These are phyloP conservation scores for Drosophila paramelanica DNA, from an alignment of 2,888 invertebrate genomes.

Conservation along the genomic window DNA sequence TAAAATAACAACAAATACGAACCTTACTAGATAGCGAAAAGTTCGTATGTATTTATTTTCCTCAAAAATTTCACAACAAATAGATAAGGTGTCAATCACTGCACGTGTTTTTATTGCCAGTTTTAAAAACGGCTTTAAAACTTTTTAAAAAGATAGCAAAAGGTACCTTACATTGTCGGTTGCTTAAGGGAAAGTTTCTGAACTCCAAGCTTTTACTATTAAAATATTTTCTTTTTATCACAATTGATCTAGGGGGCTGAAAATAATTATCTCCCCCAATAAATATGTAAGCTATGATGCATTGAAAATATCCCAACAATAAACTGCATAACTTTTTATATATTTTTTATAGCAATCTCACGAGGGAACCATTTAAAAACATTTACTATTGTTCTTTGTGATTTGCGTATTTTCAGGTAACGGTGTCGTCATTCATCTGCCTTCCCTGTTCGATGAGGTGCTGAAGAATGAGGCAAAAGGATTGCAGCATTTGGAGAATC, in stretches of 20 bases:
- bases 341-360: not conserved
- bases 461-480: conserved; percentile 96
- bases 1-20: not conserved
- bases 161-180: not conserved
- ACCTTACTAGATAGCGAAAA: conserved; percentile 7
- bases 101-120: conserved; percentile 41
- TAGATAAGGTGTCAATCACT: conserved; percentile 8
- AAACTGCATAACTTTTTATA: not conserved
- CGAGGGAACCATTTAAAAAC: not conserved
- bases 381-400: not conserved
- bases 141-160: conserved; percentile 2
- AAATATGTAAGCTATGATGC: not conserved
- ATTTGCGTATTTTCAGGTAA: conserved; percentile 89
- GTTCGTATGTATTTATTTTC: not conserved
- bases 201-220: not conserved
- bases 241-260: not conserved
- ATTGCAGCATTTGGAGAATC: conserved; percentile 91
- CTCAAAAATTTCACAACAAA: not conserved
- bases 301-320: not conserved
- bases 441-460: conserved; percentile 97
- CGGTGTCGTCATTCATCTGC: conserved; percentile 98
- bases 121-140: conserved; percentile 2
- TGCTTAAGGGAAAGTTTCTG: not conserved
- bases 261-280: no score
- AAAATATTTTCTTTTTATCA: not conserved